Base-by-base conservation (phyloP, 2,797 vertebrate genomes). In the Heterohyrax brucei region DNA sequence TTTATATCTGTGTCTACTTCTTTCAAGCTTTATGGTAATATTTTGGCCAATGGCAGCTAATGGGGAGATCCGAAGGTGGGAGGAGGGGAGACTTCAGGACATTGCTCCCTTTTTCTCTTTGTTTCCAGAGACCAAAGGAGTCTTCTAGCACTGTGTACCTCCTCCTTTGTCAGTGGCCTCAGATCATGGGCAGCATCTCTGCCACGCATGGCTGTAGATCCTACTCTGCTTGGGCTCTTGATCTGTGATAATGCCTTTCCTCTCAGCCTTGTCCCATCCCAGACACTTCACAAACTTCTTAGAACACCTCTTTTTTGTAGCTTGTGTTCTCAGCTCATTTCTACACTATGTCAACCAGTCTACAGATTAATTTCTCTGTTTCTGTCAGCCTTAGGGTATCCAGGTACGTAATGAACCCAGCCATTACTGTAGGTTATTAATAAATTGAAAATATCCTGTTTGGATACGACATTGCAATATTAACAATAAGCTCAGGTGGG, bases 341-440 rank as follows among this genome's bases (percentile, higher is more conserved):
- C 0, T 46, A 0, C 4, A 12, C 12, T 72, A 39, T 33, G 3
- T 4, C 28, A 7, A 70, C 10, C 70, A 48, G 7, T 19, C 28
- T 0, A 0, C 0, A 0, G 6, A 30, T 61, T 3, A 33, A 8
- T 1, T 3, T 19, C 48, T 30, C 33, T 3, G 0, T 24, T 10
- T 50, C 22, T 19, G 5, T 64, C 75, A 59, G 9, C 44, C 56
- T 22, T 16, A 8, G 22, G 24, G 4, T 30, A 1, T 24, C 46
- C 39, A 39, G 39, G 39, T 39, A 39, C 39, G 3, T 19, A 21
- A 2, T 24, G 77, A 46, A 22, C 9, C 39, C 59, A 22, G 30
- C 4, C 12, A 61, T 44, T 7, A 30, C 28, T 7, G 12, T 5
- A 2, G 7, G 7, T 22, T 21, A 81, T 46, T 78, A 61, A 18